Base-by-base conservation (phyloP, 2,113 vertebrate species). In the Ictalurus furcatus region DNA sequence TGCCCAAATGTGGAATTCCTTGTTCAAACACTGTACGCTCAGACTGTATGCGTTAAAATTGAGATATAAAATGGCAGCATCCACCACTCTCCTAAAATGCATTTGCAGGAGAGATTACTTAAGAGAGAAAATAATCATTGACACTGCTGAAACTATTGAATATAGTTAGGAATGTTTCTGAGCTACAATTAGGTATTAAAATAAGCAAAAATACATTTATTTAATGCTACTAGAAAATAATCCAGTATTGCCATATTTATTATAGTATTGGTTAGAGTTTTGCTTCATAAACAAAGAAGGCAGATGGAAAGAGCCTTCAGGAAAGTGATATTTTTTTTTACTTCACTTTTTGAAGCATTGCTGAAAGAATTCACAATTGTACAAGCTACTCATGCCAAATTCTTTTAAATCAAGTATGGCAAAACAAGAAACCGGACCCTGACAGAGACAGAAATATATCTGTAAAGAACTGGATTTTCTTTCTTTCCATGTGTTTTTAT, bases 1-100 rank as follows among this genome's bases (percentile, higher is more conserved):
- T 94, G 92, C 90, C 92, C 89, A 89, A 90, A 92, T 93, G 92
- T 90, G 94, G 94, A 95, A 96, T 96, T 94, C 88, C 86, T 93
- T 95, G 54, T 94, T 92, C 92, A 96, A 96, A 95, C 95, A 95
- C 88, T 40, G 87, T 40, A 78, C 85, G 83, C 83, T 83, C 89
- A 86, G 90, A 88, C 89, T 89, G 89, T 63, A 90, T 91, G 90
- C 85, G 80, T 91, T 90, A 88, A 84, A 91, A 92, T 58, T 82
- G 69, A 76, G 73, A 92, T 87, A 89, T 89, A 90, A 93, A 93
- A 92, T 88, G 74, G 16, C 59, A 71, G 34, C 61, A 54, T 78
- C n/a, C n/a, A 71, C 48, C 40, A 65, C 59, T 83, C 34, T 56
- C 85, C 56, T 65, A 85, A 65, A 88, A 87, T 81, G 12, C 17